Base-by-base conservation (phyloP, 2,888 invertebrate genomes). In the Orthosia cruda region DNA sequence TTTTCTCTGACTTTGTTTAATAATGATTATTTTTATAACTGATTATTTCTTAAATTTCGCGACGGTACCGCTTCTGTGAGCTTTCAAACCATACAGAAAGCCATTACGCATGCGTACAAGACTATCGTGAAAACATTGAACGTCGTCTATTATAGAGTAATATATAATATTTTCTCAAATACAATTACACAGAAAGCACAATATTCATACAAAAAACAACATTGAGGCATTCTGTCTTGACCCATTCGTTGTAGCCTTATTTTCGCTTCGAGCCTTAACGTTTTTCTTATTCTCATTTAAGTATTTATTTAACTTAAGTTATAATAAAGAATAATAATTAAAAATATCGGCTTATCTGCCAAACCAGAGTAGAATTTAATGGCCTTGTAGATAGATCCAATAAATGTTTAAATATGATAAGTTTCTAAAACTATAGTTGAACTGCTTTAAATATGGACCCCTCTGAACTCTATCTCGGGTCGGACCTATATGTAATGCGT, bases 51-150 rank as follows among this genome's bases (percentile, higher is more conserved):
- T 74, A 4, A 11, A 68, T 40, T 64, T 80, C 87, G 85, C 92
- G 94, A 94, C 88, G 90, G 93, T 92, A 92, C 68, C 85, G 95
- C 94, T 94, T 93, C 93, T 91, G 88, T 94, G 93, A 85, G 94
- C 94, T 94, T 95, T 94, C 90, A 80, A 78, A 73, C 7, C 23
- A 69, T 68, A 61, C 59, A 77, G 89, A 92, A 94, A 95, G 93
- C 92, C 92, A 92, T 89, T 83, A 90, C 90, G 92, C 94, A 94
- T 92, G 95, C 94, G 90, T 91, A 91, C 92, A 88, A 84, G 82
- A 91, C 91, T 89, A 82, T 83, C 84, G 89, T 89, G 32, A 18
- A 13, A 9, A 32, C 9, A 40, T 32, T 7, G 7, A 32, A 32
- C 32, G 32, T 40, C 40, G 9, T 40, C 40, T 7, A 1, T 40